Evolutionary conservation across 2,888 invertebrate genomes (phyloP), one percentile per base, ranked within the genome.

Genomic region (Mesoligia furuncula): DNA sequence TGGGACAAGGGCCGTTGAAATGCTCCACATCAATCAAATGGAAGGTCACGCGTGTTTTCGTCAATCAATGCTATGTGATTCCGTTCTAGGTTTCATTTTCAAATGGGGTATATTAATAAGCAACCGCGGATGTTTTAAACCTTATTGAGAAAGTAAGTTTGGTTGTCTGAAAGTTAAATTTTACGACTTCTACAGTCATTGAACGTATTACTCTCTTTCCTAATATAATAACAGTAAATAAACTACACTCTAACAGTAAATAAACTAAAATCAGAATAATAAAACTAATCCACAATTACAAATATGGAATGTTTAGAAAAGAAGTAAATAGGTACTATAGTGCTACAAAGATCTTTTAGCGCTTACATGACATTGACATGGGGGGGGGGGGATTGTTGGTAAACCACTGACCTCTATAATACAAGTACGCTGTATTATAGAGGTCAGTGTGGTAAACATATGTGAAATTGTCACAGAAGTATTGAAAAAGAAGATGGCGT

Each of bases 11-110:
- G 15, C 24, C 71, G 62, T 69, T 75, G 72, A 77, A 84, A 69
- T 70, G 54, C 36, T 61, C 66, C 45, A 74, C 66, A 72, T 64
- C 54, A 75, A 70, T 81, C 67, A 79, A 65, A 51, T 65, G 27
- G 13, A 69, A 87, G 77, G 78, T 78, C 71, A 61, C 31, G 45
- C 48, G 62, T 83, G 62, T 75, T 73, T 77, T 62, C 51, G 27
- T 70, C 65, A 75, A 74, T 72, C 86, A 72, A n/a, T 66, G 69
- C 64, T 80, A 31, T 66, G 11, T n/a, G 48, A 59, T 45, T 57
- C 24, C 7, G 27, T 69, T 61, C 48, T 45, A 66, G 51, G 45
- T 24, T 75, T 57, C 13, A 20, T 31, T 81, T 61, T n/a, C 61
- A 27, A 27, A 36, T 82, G 13, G 6, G 20, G 74, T 31, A 9